Evolutionary conservation across 2,888 invertebrate genomes (phyloP).

Genomic region (Nebria brevicollis): DNA sequence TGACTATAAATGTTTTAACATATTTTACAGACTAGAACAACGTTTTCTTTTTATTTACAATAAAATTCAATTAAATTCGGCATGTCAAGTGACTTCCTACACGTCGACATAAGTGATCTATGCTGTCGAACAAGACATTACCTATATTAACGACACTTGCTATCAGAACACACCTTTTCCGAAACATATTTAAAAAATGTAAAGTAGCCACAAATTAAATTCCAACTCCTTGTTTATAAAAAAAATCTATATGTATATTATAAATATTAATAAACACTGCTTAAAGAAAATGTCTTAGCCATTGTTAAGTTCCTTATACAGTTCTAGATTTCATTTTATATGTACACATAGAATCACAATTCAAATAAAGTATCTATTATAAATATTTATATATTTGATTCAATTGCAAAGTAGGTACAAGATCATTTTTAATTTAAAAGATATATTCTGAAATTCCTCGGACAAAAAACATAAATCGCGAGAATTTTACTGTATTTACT

Average conservation of each 20-base stretch:
- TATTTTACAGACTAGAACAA: background rate
- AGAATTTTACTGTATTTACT: background rate
- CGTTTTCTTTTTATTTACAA: constrained; percentile 14
- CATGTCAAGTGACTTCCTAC: constrained; percentile 31
- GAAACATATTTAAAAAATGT: background rate
- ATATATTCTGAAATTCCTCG: background rate
- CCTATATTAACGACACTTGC: constrained; percentile 22
- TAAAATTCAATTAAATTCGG: constrained; percentile 39
- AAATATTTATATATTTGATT: background rate
- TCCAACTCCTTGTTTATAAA: background rate
- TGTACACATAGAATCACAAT: background rate
- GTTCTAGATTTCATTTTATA: background rate
- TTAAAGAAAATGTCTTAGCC: no score
- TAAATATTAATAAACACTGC: no score
- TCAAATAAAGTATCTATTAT: background rate
- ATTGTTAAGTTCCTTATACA: no score
- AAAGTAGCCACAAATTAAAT: background rate
- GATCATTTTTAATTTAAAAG: background rate
- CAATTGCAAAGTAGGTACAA: background rate
- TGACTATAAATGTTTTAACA: background rate
- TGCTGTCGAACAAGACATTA: constrained; percentile 31
- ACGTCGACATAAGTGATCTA: constrained; percentile 34
- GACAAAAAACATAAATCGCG: background rate
- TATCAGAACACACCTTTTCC: background rate
- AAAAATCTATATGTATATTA: no score